A percentile compares a stretch with the other conserved stretches of the same genome.
Evolutionary conservation across 2,797 vertebrate genomes (phyloP).

Genomic region (Etheostoma nigrum): DNA sequence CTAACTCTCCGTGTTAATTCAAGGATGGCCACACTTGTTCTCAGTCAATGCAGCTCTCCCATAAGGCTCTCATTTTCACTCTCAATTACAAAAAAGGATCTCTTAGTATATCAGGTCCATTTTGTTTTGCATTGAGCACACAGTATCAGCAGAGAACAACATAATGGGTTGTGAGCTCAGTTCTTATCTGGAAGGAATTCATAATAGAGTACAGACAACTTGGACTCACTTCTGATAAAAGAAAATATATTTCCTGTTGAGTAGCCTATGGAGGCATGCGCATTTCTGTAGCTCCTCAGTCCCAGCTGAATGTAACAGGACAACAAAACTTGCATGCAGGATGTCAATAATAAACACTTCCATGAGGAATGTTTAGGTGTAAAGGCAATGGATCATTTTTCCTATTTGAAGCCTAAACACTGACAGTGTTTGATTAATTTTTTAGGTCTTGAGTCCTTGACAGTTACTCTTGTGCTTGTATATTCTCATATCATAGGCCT

Average conservation of each 20-base stretch:
- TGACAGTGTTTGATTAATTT: conserved; percentile 19
- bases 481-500: neutral
- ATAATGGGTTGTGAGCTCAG: conserved; percentile 33
- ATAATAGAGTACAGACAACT: conserved; percentile 52
- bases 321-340: conserved; percentile 66
- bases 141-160: conserved; percentile 46
- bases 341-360: conserved; percentile 75
- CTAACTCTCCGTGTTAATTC: conserved; percentile 64
- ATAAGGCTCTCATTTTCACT: conserved; percentile 62
- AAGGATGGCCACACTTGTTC: conserved; percentile 69
- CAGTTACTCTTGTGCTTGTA: neutral
- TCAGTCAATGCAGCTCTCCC: conserved; percentile 40
- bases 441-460: neutral
- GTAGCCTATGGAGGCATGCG: conserved; percentile 33
- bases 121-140: conserved; percentile 60
- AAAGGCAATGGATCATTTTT: conserved; percentile 38
- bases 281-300: conserved; percentile 44
- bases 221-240: conserved; percentile 50
- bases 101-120: conserved; percentile 37
- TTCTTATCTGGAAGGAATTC: conserved; percentile 43
- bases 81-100: conserved; percentile 33
- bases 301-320: conserved; percentile 66
- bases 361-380: conserved; percentile 78
- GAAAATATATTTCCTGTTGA: conserved; percentile 39
- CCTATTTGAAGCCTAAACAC: conserved; percentile 20